A percentile compares a stretch with the other conserved stretches of the same genome.
Conservation (phyloP, 2,113 vertebrate species). For the Brachyhypopomus occidentalis region DNA sequence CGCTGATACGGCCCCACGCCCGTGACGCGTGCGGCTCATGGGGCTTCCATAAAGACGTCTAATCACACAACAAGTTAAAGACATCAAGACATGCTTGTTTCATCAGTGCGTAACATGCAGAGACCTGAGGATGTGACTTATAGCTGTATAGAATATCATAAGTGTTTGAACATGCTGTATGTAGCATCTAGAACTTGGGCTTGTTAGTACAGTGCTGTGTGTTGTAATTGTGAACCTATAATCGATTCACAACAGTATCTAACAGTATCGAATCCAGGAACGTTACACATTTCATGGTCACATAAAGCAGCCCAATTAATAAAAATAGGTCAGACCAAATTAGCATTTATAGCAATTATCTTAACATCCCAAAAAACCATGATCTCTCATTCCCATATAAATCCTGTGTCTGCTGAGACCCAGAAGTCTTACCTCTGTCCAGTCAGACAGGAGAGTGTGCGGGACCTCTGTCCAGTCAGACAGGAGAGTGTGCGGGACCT, state of each 20-base stretch:
- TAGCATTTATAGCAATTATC: not conserved
- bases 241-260: too few relatives aligned
- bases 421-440: slow-evolving; percentile 19
- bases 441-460: not conserved
- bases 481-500: not conserved
- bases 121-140: not conserved
- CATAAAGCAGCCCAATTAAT: not conserved
- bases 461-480: not conserved
- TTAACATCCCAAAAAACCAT: not conserved
- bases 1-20: not conserved
- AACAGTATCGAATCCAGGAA: not conserved
- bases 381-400: not conserved
- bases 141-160: too few relatives aligned
- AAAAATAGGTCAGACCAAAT: not conserved
- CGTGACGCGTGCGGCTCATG: not conserved
- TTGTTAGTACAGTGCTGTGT: not conserved
- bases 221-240: not conserved
- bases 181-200: not conserved
- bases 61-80: not conserved
- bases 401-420: not conserved
- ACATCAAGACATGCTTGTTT: not conserved
- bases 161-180: too few relatives aligned
- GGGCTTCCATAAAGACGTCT: not conserved
- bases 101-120: not conserved
- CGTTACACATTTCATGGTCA: not conserved